Base-by-base conservation (phyloP, 2,888 invertebrate genomes). In the Athalia rosae region DNA sequence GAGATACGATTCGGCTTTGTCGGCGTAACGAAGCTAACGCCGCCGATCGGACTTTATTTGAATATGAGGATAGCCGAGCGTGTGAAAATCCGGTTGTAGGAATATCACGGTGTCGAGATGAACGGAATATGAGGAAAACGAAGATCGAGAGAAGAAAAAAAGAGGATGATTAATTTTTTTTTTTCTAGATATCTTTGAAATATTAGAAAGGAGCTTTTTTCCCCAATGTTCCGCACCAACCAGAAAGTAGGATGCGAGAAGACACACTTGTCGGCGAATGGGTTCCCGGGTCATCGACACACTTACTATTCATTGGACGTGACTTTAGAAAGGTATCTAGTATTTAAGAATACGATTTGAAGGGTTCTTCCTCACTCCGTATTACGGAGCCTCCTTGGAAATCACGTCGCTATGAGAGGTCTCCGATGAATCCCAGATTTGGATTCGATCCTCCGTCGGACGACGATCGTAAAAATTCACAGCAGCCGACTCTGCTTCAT, bases 241-340 rank as follows among this genome's bases (percentile, higher is more conserved):
- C 81, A 80, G 80, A 80, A 80, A 77, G 71, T 67, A 76, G 76
- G 79, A 53, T 77, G 76, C 78, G 80, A 79, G 79, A 82, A 82
- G 83, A 83, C 81, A 85, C 76, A 83, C 83, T 85, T 87, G 77
- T 41, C 63, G 76, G 61, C 87, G 87, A 87, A 88, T 88, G 76
- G 71, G 28, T 63, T 73, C 13, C 47, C 41, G 67, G 76, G 76
- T 80, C 71, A 59, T 76, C 79, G 85, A 79, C 85, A 86, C 80
- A 86, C 86, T 87, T 86, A 41, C 50, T 78, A 50, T 78, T 61
- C 78, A 86, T 86, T 85, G 85, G 88, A 79, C 66, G 79, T 79
- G 79, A 76, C 76, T 79, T 82, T 82, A 79, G 84, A 85, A 84
- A 84, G 85, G 82, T 28, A 28, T 80, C 82, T 79, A 77, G 67